Evolutionary conservation across 2,113 vertebrate genomes (phyloP).

Genomic region (Chionis minor): DNA sequence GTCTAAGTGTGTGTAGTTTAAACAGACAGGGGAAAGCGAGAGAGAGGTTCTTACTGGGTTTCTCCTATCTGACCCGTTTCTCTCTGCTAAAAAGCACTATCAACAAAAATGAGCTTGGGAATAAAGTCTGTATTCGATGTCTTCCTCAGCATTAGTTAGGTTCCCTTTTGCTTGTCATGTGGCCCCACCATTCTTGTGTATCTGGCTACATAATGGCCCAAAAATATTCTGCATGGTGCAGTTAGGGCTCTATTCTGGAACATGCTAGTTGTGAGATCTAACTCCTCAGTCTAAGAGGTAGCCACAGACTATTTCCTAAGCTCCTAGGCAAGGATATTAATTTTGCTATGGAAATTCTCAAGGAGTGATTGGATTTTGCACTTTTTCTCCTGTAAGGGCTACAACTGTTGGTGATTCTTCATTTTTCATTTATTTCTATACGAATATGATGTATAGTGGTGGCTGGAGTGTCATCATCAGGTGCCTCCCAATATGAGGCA

Average conservation of each 20-base stretch:
- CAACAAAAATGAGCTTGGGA: background rate
- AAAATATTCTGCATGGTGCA: background rate
- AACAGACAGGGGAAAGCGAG: background rate
- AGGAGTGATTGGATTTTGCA: background rate
- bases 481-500: background rate
- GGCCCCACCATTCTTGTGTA: background rate
- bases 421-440: background rate
- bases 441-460: background rate
- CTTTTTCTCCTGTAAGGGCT: background rate
- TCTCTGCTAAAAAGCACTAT: background rate
- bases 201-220: background rate
- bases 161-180: background rate
- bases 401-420: background rate
- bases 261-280: background rate
- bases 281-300: background rate
- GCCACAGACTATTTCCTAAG: background rate
- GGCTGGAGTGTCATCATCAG: too few relatives aligned
- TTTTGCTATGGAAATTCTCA: background rate
- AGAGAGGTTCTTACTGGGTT: background rate
- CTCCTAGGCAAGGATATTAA: background rate
- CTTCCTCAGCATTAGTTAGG: background rate
- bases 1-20: background rate
- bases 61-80: background rate
- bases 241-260: background rate
- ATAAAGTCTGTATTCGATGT: background rate